Percentiles rank a stretch among this genome's conserved stretches.
These are phyloP conservation scores for Drosophila pachea DNA, from an alignment of 1,140 invertebrate species.

Conservation along the genomic window DNA sequence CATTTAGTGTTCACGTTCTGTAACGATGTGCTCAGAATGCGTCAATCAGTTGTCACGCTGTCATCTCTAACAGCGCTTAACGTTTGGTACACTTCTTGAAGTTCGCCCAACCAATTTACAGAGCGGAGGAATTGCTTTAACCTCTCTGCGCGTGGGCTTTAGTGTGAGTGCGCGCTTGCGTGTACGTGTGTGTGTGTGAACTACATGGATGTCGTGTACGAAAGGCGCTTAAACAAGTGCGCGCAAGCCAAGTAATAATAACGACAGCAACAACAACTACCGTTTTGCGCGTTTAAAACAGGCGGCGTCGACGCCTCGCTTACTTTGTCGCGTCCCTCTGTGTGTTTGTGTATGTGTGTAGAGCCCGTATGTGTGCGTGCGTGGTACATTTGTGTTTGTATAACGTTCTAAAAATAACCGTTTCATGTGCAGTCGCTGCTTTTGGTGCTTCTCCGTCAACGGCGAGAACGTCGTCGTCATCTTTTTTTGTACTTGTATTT, in stretches of 20 bases:
- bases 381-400: conserved; percentile 34
- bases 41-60: conserved; percentile 13
- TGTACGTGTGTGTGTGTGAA: conserved; percentile 18
- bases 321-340: conserved; percentile 4
- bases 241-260: conserved; percentile 44
- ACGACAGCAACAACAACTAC: conserved; percentile 34
- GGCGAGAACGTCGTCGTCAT: conserved; percentile 10
- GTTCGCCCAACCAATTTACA: conserved; percentile 36
- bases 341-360: conserved; percentile 1
- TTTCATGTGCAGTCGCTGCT: conserved; percentile 57
- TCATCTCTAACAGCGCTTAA: conserved; percentile 49
- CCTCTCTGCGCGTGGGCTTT: conserved; percentile 39
- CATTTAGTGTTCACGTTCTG: too few species aligned
- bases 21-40: not conserved
- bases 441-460: not conserved
- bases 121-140: conserved; percentile 45
- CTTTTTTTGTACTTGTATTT: conserved; percentile 56
- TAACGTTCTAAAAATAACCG: conserved; percentile 72
- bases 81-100: conserved; percentile 44
- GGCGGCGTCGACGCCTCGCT: conserved; percentile 23
- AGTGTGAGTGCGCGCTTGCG: not conserved
- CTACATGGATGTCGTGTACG: conserved; percentile 39
- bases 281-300: conserved; percentile 38
- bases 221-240: conserved; percentile 45
- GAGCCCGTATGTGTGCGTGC: conserved; percentile 6